Base-by-base conservation (phyloP, 2,113 vertebrate genomes). In the Anhinga anhinga region DNA sequence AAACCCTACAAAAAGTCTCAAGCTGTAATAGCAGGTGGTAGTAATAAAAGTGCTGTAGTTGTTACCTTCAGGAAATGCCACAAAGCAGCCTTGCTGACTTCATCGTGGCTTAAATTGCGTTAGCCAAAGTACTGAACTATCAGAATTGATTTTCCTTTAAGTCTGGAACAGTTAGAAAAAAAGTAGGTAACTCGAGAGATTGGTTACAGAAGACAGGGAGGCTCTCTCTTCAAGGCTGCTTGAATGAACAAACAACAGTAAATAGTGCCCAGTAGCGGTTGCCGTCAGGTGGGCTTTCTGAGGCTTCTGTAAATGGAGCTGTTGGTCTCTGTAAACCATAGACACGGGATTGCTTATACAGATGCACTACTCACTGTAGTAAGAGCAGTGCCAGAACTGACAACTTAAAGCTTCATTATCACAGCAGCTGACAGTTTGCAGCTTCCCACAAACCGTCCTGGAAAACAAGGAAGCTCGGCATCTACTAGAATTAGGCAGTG, bases 371-470 rank as follows among this genome's bases (percentile, higher is more conserved):
- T 91, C 62, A 0, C 93, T 81, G 71, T 95, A 96, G 91, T 97
- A 96, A 96, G 79, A 90, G 63, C 91, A 83, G 74, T 94, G 94
- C 91, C 94, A 91, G 82, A 65, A 88, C 8, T 77, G 91, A 91
- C 91, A 88, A 86, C 85, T 89, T 78, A 81, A 94, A 88, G 71
- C 73, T 95, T 95, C 94, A 91, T 93, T 96, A 94, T 94, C 71
- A 70, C 89, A 86, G 93, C 94, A 95, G 91, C 89, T 96, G 96
- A 96, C 94, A 96, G 91, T 78, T 91, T 88, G 82, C 94, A 90
- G 85, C 96, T 96, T 97, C 94, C 94, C 84, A 96, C 94, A 87
- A 49, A 36, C 90, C 55, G 10, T 81, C 82, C 93, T 96, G 94
- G 89, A 90, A 95, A 80, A 73, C 71, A 82, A 96, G 94, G 87